Evolutionary conservation across 2,797 vertebrate species (phyloP), one percentile per base, ranked within the genome.

Genomic region (Dendrocincla tyrannina): DNA sequence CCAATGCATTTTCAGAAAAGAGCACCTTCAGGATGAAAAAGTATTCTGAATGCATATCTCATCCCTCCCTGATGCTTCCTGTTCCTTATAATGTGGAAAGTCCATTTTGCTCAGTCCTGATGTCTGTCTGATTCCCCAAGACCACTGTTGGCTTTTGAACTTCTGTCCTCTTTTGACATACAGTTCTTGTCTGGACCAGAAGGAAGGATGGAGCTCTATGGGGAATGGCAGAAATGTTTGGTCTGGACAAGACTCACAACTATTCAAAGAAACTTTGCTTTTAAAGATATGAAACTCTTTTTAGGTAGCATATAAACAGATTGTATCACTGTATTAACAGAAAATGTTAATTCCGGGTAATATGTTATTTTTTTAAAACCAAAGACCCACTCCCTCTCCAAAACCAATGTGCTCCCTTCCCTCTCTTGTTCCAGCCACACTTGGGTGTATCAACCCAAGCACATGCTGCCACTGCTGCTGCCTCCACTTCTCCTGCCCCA

Each of bases 361-460:
- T 72, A 75, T 23, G 24, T 33, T 68, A 42, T 81, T 93, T 85
- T 23, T 37, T 17, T 56, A 32, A 39, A 44, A 76, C 10, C 16
- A 53, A 78, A 78, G 49, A 59, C 24, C 10, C 14, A 39, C 18
- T 69, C 10, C 19, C n/a, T 72, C 35, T 64, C 46, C 9, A 44
- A 79, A 58, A 13, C 13, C 33, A 41, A 1, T 0, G 0, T 30
- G 10, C 5, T 85, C 10, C 9, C 19, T 62, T 7, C 9, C 9
- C 7, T 58, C 41, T 79, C 83, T 72, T 14, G 25, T 14, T 39
- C 13, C 0, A 4, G 25, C 7, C 8, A 17, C 50, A 5, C 17
- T 82, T 93, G 44, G 44, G 19, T 46, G 44, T 46, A 46, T 22
- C 44, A 46, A 46, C 10, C 13, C 1, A 5, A 35, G 30, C 23